Conservation (phyloP, 2,113 vertebrate genomes). For the Brachypteracias leptosomus region DNA sequence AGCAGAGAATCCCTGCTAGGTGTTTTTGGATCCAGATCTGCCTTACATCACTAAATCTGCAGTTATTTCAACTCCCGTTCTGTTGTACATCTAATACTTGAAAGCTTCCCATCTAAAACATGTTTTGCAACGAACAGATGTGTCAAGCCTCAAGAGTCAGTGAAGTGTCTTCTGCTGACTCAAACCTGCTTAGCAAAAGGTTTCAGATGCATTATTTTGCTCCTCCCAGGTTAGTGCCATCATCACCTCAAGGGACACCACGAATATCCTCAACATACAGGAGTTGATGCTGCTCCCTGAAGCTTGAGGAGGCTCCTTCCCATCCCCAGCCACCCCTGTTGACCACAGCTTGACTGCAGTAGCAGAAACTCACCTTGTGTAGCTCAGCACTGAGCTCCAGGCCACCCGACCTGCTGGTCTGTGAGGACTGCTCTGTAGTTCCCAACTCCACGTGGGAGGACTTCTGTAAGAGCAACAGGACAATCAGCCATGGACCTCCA, state of each 20-base stretch:
- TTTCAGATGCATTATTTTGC: background rate
- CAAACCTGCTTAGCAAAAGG: background rate
- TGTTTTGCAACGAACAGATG: background rate
- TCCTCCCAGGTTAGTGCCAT: background rate
- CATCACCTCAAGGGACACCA: background rate
- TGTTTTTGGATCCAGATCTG: background rate
- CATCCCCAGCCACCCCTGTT: background rate
- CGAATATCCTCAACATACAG: background rate
- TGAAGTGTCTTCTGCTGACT: background rate
- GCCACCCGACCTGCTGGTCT: conserved; percentile 44
- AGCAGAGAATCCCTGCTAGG: background rate
- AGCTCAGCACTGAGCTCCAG: conserved; percentile 75
- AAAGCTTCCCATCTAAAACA: background rate
- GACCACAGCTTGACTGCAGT: background rate
- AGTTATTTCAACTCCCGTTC: background rate
- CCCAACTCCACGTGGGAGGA: conserved; percentile 45
- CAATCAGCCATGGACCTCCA: background rate
- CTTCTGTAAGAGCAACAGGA: conserved; percentile 70
- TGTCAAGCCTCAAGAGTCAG: background rate
- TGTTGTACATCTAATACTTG: background rate
- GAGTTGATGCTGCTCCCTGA: background rate
- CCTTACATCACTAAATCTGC: background rate
- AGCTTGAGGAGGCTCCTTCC: background rate
- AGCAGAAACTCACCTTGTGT: conserved; percentile 77
- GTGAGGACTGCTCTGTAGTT: conserved; percentile 62